phyloP scores from a whole-genome alignment of 2,113 vertebrate species.

The Bos javanicus region DNA sequence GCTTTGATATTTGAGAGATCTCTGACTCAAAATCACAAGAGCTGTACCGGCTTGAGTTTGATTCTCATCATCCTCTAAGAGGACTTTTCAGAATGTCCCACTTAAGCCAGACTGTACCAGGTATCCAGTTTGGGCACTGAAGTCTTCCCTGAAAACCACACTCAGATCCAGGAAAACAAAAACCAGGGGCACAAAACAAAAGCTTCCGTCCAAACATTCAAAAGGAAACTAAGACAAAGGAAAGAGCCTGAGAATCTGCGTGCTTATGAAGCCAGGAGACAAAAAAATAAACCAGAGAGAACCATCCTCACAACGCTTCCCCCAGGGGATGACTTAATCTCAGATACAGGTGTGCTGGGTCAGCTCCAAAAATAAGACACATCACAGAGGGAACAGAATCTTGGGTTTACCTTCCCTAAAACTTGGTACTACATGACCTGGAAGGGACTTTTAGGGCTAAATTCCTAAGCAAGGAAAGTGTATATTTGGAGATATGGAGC shows the following conservation, averaged over 20 bases:
- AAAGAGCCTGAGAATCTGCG: not conserved
- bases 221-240: not conserved
- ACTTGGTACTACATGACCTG: not conserved
- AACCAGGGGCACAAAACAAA: not conserved
- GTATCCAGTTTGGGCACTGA: not conserved
- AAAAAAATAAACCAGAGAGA: not conserved
- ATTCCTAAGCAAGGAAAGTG: not conserved
- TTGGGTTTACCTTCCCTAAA: not conserved
- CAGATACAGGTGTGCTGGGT: not conserved
- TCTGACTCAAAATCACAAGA: not conserved
- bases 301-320: not conserved
- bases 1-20: not conserved
- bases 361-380: not conserved
- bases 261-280: not conserved
- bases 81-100: not conserved
- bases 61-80: not conserved
- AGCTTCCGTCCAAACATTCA: not conserved
- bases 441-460: not conserved
- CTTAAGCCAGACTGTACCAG: not conserved
- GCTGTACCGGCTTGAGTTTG: not conserved
- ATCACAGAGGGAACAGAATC: not conserved
- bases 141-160: not conserved
- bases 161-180: not conserved
- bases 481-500: rapidly evolving
- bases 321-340: rapidly evolving